phyloP scores from a whole-genome alignment of 30 jellyfish, hydroid and myxozoan species.

The Hydractinia symbiolongicarpus region DNA sequence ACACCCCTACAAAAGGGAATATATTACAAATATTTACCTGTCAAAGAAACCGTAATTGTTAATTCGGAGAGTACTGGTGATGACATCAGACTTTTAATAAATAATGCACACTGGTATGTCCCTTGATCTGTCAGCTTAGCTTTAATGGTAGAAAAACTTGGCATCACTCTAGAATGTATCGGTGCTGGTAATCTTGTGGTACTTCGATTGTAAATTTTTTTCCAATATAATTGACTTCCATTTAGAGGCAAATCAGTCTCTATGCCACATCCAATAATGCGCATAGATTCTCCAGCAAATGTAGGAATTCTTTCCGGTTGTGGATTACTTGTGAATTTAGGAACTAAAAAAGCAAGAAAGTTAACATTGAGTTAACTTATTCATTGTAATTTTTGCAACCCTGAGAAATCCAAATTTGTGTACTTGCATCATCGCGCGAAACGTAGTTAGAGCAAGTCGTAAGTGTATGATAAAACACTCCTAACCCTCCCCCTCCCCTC shows the following conservation, averaged over 20 bases:
- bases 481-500: too few species aligned
- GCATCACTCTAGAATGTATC: neutral
- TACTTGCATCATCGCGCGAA: too few species aligned
- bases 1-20: too few species aligned
- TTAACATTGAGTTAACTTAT: neutral
- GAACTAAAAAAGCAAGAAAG: neutral
- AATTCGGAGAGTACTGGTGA: neutral
- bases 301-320: neutral
- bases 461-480: too few species aligned
- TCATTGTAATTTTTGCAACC: too few species aligned
- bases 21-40: neutral
- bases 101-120: neutral
- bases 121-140: conserved; percentile 2
- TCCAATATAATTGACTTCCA: neutral
- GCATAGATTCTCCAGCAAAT: neutral
- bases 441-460: too few species aligned
- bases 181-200: conserved; percentile 1
- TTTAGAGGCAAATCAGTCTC: neutral
- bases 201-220: neutral
- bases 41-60: neutral
- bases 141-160: neutral
- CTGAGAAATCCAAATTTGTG: too few species aligned
- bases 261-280: neutral
- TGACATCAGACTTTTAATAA: neutral
- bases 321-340: neutral